Conservation (phyloP, 2,797 vertebrate species). For the Fundulus diaphanus region DNA sequence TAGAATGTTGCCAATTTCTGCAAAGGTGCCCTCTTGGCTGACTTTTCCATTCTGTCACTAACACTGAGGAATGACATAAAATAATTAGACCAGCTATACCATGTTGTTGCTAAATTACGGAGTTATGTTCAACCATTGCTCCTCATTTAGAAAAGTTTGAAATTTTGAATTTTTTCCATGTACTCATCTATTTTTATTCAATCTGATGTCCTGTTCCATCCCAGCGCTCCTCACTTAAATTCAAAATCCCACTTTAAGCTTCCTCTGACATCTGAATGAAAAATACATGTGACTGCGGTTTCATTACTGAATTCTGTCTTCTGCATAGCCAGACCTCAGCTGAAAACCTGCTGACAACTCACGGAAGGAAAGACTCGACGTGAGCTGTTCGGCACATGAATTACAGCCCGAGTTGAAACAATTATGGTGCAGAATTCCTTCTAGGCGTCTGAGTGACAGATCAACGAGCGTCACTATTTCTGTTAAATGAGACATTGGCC, state of each 20-base stretch:
- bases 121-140: background rate
- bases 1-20: background rate
- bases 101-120: background rate
- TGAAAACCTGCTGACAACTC: slow-evolving; percentile 30
- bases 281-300: slow-evolving; percentile 41
- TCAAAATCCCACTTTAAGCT: slow-evolving; percentile 24
- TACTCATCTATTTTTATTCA: background rate
- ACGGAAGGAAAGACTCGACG: background rate
- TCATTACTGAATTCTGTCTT: slow-evolving; percentile 42
- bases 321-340: slow-evolving; percentile 15
- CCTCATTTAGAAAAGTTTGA: background rate
- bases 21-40: background rate
- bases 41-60: background rate
- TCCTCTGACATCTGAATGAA: slow-evolving; percentile 20
- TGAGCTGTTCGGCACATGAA: slow-evolving; percentile 39
- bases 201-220: slow-evolving; percentile 15
- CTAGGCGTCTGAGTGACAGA: slow-evolving; percentile 46
- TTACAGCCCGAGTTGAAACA: slow-evolving; percentile 50
- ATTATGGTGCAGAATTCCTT: slow-evolving; percentile 46
- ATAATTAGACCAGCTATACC: background rate
- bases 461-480: slow-evolving; percentile 41
- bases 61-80: background rate
- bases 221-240: background rate
- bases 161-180: slow-evolving; percentile 1
- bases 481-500: slow-evolving; percentile 39